A percentile compares a stretch with the other conserved stretches of the same genome.
Conservation (phyloP, 2,113 vertebrate species). For the Tragulus kanchil region DNA sequence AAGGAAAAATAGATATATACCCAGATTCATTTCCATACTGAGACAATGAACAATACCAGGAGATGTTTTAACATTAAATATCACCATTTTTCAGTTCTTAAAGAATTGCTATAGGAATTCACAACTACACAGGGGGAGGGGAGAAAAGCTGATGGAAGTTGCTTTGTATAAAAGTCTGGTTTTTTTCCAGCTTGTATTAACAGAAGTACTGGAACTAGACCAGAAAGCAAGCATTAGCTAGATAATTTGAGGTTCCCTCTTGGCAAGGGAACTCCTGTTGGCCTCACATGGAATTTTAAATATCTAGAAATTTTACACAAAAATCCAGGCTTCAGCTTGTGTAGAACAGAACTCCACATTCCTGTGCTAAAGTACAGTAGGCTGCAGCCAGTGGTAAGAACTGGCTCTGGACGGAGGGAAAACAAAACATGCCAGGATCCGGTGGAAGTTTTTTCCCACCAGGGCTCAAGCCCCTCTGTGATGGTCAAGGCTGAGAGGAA, state of each 20-base stretch:
- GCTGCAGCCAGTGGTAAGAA: background rate
- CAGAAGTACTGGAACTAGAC: background rate
- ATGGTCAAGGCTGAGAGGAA: background rate
- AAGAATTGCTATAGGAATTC: background rate
- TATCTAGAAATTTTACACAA: background rate
- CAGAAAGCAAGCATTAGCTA: background rate
- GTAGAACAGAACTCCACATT: background rate
- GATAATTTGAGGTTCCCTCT: background rate
- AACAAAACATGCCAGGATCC: background rate
- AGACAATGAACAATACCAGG: background rate
- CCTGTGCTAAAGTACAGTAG: background rate
- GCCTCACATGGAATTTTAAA: background rate
- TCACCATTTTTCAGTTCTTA: background rate
- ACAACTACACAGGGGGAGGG: background rate
- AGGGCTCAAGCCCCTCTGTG: fast-evolving
- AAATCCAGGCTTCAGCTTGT: background rate
- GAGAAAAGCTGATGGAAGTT: background rate
- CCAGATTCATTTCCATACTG: background rate
- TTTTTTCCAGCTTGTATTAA: background rate
- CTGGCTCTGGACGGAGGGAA: background rate
- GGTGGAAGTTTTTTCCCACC: background rate
- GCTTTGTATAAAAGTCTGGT: background rate
- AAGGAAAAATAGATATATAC: background rate
- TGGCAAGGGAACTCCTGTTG: background rate
- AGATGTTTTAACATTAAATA: background rate